Base-by-base conservation (phyloP, 2,113 vertebrate genomes). In the Pelodiscus sinensis region DNA sequence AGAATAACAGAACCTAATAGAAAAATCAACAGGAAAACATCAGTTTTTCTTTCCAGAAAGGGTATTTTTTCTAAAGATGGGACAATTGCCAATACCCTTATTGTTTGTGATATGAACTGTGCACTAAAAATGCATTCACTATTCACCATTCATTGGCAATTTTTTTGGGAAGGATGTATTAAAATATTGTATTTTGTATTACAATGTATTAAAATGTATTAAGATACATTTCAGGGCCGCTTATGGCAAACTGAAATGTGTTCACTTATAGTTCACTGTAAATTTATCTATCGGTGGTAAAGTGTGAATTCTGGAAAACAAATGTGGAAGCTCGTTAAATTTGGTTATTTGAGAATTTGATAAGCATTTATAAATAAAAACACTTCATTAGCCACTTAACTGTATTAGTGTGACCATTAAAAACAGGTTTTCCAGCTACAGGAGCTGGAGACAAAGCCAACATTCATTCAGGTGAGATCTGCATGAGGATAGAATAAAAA, bases 261-360 rank as follows among this genome's bases (percentile, higher is more conserved):
- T 91, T 87, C 91, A 92, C 82, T 93, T 80, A 27, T 91, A 81
- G 27, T 86, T 84, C 75, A 84, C 89, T 91, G 79, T 25, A 81
- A 2, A 44, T 87, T 77, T 84, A 83, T 79, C 88, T 92, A 73
- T 89, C 51, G 44, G 15, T 55, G 65, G 38, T 82, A 73, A 85
- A 87, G 73, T 44, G 73, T 44, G 52, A 79, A 75, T 90, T 38
- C 84, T 75, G 65, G 27, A 29, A 9, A 82, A 16, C 27, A 82
- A 56, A 18, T 10, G 8, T 21, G 55, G 5, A 0, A 71, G 84
- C 13, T 27, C 52, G 15, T 19, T 75, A 24, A 44, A 75, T 75
- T 44, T 44, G 11, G 35, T 24, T 22, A 38, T 73, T 73, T 38
- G 18, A 73, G 71, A 12, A 12, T 44, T 75, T 21, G 35, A 21